Base-by-base conservation (phyloP, 2,888 invertebrate genomes). In the Plebejus argus region DNA sequence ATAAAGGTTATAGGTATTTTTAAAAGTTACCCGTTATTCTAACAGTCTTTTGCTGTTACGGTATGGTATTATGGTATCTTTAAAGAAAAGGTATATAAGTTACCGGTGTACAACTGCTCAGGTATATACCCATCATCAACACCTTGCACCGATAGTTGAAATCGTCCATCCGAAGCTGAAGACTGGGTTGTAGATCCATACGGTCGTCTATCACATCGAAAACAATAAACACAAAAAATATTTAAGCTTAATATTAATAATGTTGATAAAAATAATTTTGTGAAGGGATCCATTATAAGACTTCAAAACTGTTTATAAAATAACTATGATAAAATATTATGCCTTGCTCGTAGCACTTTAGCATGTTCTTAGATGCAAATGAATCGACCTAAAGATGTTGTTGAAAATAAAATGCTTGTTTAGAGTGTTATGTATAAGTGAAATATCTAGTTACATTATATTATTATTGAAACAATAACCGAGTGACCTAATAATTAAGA, bases 181-280 rank as follows among this genome's bases (percentile, higher is more conserved):
- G 91, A 82, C 78, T 87, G 87, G 0, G 88, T 85, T 3, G 86
- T 89, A 0, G 92, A 85, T 0, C 91, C 91, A 80, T 91, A 93
- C 0, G 93, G 92, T 77, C 87, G 85, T 78, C 93, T 85, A 75
- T 93, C 91, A 81, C 93, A 93, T 20, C 91, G 89, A 78, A 90
- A 91, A 78, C 86, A 80, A 7, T 70, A 23, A 6, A 82, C 83
- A 28, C 15, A 18, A 23, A 10, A n/a, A 33, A 23, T n/a, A 15
- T 66, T 28, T 15, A 66, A 4, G 66, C 28, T 28, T 15, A 66
- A 28, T 18, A 18, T 66, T 15, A 18, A 15, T 33, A 33, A 12
- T 28, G 28, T 15, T 12, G 1, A 1, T 28, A 66, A 5, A 20
- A 28, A 66, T 18, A 28, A 18, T 15, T 33, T 66, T 66, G 7